These are phyloP conservation scores for Microctenopoma stevenorrisi DNA, from an alignment of 2,797 vertebrate genomes.

Conservation along the genomic window DNA sequence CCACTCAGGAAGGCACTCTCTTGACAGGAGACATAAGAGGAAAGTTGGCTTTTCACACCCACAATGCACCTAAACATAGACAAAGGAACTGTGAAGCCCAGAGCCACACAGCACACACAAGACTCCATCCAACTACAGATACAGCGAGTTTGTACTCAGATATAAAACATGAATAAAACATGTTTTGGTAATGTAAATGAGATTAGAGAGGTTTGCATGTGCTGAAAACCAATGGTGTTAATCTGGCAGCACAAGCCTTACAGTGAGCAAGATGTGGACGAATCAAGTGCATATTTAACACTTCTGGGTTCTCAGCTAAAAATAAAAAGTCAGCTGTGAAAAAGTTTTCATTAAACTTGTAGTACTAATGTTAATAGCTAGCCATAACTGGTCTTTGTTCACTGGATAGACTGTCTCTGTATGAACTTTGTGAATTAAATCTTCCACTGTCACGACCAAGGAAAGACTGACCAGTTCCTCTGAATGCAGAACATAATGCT, in stretches of 20 bases:
- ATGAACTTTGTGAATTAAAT: background rate
- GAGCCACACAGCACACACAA: background rate
- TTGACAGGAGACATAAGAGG: constrained; percentile 14
- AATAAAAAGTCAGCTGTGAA: too few relatives aligned
- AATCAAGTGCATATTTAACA: background rate
- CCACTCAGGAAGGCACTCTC: constrained; percentile 14
- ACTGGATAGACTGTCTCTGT: too few relatives aligned
- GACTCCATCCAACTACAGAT: background rate
- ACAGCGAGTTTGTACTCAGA: background rate
- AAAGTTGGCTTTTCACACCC: constrained; percentile 9
- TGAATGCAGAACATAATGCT: background rate
- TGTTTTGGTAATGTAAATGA: too few relatives aligned
- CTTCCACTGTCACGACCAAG: background rate
- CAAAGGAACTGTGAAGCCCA: constrained; percentile 5
- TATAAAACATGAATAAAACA: too few relatives aligned
- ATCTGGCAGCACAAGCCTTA: too few relatives aligned
- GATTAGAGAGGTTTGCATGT: too few relatives aligned
- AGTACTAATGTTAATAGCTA: background rate
- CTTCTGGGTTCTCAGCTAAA: too few relatives aligned
- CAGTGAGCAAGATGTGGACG: background rate
- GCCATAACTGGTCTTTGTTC: too few relatives aligned
- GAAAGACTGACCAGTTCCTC: background rate
- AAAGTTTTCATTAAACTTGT: too few relatives aligned
- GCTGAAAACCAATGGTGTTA: too few relatives aligned
- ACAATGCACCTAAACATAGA: constrained; percentile 11